These are phyloP conservation scores for Valencia hispanica DNA, from an alignment of 2,797 vertebrate genomes.

Conservation along the genomic window DNA sequence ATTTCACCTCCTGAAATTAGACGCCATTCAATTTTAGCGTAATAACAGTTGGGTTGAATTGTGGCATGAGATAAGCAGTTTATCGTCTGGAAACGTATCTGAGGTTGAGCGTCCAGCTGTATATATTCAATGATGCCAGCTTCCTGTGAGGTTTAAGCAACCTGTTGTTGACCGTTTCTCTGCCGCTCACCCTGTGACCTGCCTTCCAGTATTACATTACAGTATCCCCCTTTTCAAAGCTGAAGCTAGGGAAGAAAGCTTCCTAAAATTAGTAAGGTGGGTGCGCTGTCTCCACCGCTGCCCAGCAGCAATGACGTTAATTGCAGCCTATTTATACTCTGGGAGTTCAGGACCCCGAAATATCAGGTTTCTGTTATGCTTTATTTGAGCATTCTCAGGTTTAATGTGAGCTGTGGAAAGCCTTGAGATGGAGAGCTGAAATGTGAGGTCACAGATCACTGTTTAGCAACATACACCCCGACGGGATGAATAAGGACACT, in stretches of 20 bases:
- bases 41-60: neutral
- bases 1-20: neutral
- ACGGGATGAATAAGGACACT: neutral
- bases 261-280: conserved; percentile 80
- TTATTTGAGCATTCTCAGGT: conserved; percentile 54
- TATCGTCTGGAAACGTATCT: conserved; percentile 29
- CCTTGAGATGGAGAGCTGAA: conserved; percentile 32
- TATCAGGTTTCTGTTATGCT: conserved; percentile 78
- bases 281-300: conserved; percentile 71
- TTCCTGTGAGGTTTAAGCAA: conserved; percentile 34
- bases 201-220: conserved; percentile 63
- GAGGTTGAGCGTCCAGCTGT: neutral
- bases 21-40: conserved; percentile 13
- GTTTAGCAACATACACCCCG: conserved; percentile 12
- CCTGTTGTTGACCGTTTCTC: conserved; percentile 45
- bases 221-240: conserved; percentile 69
- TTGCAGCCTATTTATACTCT: conserved; percentile 80
- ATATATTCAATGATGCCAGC: neutral
- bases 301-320: conserved; percentile 77
- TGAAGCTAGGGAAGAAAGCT: conserved; percentile 63
- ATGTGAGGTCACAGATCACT: conserved; percentile 15
- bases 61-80: neutral
- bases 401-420: conserved; percentile 31
- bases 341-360: conserved; percentile 65
- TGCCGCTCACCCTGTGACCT: conserved; percentile 52